Evolutionary conservation across 23 tunicate species (phyloP), one percentile per base, ranked within the genome.

Genomic region (Styela clava): DNA sequence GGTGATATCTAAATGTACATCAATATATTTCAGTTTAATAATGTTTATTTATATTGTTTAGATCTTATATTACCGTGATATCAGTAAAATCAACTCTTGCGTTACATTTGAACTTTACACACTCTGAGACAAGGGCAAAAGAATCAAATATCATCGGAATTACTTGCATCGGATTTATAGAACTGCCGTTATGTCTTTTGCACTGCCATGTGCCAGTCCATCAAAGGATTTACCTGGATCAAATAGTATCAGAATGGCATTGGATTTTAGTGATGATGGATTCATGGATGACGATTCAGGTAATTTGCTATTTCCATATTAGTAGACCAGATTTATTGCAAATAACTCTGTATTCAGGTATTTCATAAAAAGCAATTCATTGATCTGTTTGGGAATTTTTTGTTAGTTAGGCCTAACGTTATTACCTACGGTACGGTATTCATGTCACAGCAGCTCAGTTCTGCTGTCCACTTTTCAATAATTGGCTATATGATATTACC

Each of bases 191-290:
- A 76, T 76, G 81, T 52, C 67, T 36, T 52, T 76, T 44, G 65
- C 81, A 44, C 81, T 76, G 24, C 52, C 64, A 26, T 76, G 81
- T 76, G 65, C 81, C 52, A 76, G 81, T 44, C 81, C 81, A 23
- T 25, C 81, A 20, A 76, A 76, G 65, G 81, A 52, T 76, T 51
- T 52, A 76, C n/a, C 65, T n/a, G 62, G 69, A 56, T 31, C 69
- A 34, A 44, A 28, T 21, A 79, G 56, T 23, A 78, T 69, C 3
- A 74, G 64, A 76, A 23, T 65, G 63, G 77, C 89, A 31, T 32
- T 85, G 21, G 68, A 78, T 52, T 85, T 85, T 69, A 78, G 83
- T 70, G 84, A 85, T 79, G 89, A 79, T n/a, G 89, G 81, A 51
- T 76, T 52, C n/a, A 56, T 69, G 78, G 83, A 79, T 26, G 73